phyloP scores from a whole-genome alignment of 1,140 invertebrate species.

The Nomia melanderi region DNA sequence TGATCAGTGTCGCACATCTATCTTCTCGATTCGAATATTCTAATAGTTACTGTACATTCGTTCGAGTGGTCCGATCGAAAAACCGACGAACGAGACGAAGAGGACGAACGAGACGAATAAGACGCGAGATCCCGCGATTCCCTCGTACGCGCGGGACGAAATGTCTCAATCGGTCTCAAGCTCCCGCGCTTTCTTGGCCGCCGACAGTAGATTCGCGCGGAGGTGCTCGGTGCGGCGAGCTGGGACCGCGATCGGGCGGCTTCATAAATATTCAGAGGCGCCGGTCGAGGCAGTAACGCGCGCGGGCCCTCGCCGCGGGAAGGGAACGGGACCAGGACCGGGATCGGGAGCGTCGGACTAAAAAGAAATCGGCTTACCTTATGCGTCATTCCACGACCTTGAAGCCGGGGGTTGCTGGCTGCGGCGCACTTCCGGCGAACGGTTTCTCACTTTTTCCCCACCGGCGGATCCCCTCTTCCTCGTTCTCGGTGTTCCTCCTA shows the following conservation, averaged over 20 bases:
- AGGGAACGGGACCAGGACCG: background rate
- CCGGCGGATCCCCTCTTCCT: slow-evolving; percentile 20
- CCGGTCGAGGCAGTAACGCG: background rate
- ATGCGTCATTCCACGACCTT: slow-evolving; percentile 76
- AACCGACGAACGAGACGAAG: background rate
- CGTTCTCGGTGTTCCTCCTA: background rate
- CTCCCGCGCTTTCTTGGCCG: slow-evolving; percentile 15
- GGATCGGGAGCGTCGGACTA: background rate
- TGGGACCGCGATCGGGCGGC: slow-evolving; percentile 3
- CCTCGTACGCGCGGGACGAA: background rate
- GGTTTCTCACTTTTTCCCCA: slow-evolving; percentile 43
- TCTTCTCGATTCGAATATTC: no score
- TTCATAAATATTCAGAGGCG: slow-evolving; percentile 62
- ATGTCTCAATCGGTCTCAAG: slow-evolving; percentile 35
- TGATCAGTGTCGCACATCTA: no score
- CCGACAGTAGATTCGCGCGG: slow-evolving; percentile 4
- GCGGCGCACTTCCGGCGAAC: slow-evolving; percentile 42
- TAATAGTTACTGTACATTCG: no score
- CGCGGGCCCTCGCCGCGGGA: background rate
- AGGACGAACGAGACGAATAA: slow-evolving; percentile 34
- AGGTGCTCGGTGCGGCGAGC: background rate
- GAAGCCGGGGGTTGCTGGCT: slow-evolving; percentile 48
- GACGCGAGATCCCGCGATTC: slow-evolving; percentile 51
- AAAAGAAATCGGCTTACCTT: slow-evolving; percentile 72
- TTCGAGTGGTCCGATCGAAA: no score